These are phyloP conservation scores for Hexactinellida sp. DNA, from an alignment of 37 sponge, comb jelly and placozoan genomes.

Conservation along the genomic window DNA sequence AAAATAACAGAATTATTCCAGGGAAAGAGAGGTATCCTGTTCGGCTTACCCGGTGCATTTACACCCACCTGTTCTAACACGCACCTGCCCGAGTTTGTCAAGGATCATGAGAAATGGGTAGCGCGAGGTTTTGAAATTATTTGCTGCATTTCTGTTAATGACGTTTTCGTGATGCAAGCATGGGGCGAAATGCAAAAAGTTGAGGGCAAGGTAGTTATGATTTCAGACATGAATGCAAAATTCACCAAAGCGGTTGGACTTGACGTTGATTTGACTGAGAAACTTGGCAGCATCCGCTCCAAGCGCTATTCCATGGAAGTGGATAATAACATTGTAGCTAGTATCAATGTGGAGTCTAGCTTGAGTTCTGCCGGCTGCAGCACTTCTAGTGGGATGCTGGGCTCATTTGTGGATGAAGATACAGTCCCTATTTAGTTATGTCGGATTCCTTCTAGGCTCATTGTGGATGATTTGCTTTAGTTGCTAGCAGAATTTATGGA, in stretches of 20 bases:
- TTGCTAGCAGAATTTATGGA: no score
- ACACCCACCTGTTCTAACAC: conserved; percentile 59
- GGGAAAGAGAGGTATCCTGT: conserved; percentile 71
- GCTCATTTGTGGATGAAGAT: background rate
- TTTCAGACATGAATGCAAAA: conserved; percentile 53
- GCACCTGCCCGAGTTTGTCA: conserved; percentile 77
- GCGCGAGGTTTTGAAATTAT: conserved; percentile 34
- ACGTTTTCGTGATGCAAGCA: conserved; percentile 84
- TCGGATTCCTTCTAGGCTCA: no score
- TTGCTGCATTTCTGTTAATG: conserved; percentile 88
- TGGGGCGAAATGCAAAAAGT: conserved; percentile 67
- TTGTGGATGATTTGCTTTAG: no score
- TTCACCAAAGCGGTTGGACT: conserved; percentile 72
- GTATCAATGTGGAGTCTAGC: conserved; percentile 57
- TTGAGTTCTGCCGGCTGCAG: background rate
- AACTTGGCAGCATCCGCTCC: conserved; percentile 44
- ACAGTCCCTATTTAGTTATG: no score
- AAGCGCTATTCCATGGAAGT: conserved; percentile 63
- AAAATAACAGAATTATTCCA: conserved; percentile 72
- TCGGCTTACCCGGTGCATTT: conserved; percentile 91
- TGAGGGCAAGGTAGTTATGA: conserved; percentile 64
- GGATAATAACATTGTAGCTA: conserved; percentile 47
- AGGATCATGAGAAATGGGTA: conserved; percentile 47
- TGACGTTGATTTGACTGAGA: conserved; percentile 36
- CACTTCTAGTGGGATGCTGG: background rate